Percentiles rank a stretch among this genome's conserved stretches.
These are phyloP conservation scores for Urophycis tenuis DNA, from an alignment of 2,797 vertebrate species.

Conservation along the genomic window DNA sequence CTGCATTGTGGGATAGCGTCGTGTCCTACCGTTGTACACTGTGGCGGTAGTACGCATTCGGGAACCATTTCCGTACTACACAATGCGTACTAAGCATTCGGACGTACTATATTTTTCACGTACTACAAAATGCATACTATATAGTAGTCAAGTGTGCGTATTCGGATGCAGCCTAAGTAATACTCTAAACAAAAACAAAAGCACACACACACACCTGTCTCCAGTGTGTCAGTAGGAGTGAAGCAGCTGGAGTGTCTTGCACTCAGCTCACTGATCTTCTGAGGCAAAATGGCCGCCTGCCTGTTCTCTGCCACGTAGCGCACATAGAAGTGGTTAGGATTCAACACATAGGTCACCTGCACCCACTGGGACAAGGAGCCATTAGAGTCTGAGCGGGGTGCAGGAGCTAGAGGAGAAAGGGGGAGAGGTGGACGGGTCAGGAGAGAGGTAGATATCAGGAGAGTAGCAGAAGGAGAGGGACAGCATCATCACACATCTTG, in stretches of 20 bases:
- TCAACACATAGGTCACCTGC: conserved; percentile 62
- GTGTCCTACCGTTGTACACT: no score
- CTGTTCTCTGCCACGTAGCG: conserved; percentile 49
- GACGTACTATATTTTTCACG: no score
- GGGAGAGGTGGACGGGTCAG: not conserved
- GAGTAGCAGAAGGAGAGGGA: not conserved
- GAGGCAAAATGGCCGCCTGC: conserved; percentile 38
- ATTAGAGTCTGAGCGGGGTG: not conserved
- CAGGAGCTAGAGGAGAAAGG: not conserved
- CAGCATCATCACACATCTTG: not conserved
- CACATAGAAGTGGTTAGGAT: conserved; percentile 70
- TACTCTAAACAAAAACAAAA: not conserved
- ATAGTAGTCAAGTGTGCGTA: no score
- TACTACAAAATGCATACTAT: no score
- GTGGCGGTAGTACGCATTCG: no score
- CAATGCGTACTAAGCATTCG: no score
- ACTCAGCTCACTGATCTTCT: conserved; percentile 55
- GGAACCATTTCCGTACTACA: no score
- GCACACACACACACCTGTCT: conserved; percentile 39
- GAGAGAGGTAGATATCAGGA: not conserved
- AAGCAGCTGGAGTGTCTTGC: conserved; percentile 39
- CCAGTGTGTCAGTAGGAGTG: conserved; percentile 32
- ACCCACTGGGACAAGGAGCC: conserved; percentile 56
- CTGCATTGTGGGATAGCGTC: no score
- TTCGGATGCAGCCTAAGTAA: no score